Evolutionary conservation across 1,140 invertebrate species (phyloP).

Genomic region (Lepidurus arcticus): DNA sequence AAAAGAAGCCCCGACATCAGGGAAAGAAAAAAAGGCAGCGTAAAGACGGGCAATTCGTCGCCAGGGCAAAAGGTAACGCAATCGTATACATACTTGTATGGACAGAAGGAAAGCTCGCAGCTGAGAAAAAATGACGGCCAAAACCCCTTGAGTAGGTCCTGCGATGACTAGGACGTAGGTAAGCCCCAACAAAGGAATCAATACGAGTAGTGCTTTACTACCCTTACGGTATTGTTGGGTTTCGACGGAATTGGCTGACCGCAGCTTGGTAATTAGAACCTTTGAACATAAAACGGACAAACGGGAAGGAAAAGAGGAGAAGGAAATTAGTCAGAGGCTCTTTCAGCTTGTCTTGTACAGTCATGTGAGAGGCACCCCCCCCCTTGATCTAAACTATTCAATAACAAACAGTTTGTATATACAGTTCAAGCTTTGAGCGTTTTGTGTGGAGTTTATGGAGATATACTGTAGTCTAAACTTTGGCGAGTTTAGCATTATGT

Average conservation of each 20-base stretch:
- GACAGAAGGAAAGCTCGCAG: slow-evolving; percentile 67
- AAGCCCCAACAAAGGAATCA: slow-evolving; percentile 81
- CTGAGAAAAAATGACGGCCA: slow-evolving; percentile 57
- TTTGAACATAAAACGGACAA: slow-evolving; percentile 42
- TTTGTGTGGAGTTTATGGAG: background rate
- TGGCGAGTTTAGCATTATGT: background rate
- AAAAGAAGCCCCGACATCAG: background rate
- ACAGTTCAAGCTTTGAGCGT: background rate
- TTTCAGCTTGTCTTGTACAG: too few relatives aligned
- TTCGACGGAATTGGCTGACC: slow-evolving; percentile 75
- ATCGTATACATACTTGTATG: slow-evolving; percentile 60
- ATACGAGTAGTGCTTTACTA: slow-evolving; percentile 75
- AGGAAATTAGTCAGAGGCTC: background rate
- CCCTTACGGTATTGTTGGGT: slow-evolving; percentile 84
- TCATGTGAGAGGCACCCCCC: too few relatives aligned
- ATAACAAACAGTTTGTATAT: background rate
- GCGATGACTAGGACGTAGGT: slow-evolving; percentile 75
- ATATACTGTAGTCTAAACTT: background rate
- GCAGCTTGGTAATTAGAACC: slow-evolving; percentile 85
- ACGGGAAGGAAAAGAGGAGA: slow-evolving; percentile 10
- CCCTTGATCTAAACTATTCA: background rate
- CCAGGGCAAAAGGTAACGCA: background rate
- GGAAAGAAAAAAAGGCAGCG: background rate
- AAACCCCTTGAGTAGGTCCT: slow-evolving; percentile 62
- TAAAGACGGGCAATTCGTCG: background rate